Evolutionary conservation across 2,888 invertebrate species (phyloP).

Genomic region (Smittia sp.): DNA sequence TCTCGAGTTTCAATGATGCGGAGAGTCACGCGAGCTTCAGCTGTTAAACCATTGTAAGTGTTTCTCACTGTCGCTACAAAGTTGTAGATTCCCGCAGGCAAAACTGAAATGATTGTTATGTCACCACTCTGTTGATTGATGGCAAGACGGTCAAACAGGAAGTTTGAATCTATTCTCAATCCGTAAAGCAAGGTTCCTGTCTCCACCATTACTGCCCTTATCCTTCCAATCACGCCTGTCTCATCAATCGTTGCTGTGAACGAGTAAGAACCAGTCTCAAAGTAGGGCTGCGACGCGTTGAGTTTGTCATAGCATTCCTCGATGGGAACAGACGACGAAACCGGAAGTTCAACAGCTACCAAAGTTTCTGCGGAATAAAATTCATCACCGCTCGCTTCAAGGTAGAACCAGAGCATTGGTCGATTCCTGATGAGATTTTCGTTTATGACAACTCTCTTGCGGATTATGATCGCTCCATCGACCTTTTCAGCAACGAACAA

Average conservation of each 20-base stretch:
- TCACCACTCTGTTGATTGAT: neutral
- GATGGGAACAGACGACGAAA: neutral
- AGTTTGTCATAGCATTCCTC: conserved; percentile 17
- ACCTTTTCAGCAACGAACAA: neutral
- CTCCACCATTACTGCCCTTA: conserved; percentile 43
- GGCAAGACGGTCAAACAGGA: neutral
- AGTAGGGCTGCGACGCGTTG: conserved; percentile 38
- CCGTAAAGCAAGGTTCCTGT: neutral
- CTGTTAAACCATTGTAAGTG: conserved; percentile 34
- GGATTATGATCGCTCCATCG: neutral
- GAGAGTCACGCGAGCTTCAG: neutral
- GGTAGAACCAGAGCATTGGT: conserved; percentile 11
- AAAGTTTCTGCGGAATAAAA: neutral
- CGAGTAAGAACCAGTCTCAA: conserved; percentile 42
- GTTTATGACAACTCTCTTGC: neutral
- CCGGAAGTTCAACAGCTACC: neutral
- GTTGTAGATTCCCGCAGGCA: conserved; percentile 44
- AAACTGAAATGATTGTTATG: neutral
- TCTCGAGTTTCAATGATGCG: neutral
- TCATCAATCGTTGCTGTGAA: conserved; percentile 43
- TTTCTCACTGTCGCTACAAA: conserved; percentile 45
- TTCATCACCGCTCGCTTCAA: neutral
- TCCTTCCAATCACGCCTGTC: conserved; percentile 44
- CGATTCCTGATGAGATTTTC: neutral
- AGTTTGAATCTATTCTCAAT: neutral